phyloP scores from a whole-genome alignment of 2,797 vertebrate genomes.

The Hoplostethus mediterraneus region DNA sequence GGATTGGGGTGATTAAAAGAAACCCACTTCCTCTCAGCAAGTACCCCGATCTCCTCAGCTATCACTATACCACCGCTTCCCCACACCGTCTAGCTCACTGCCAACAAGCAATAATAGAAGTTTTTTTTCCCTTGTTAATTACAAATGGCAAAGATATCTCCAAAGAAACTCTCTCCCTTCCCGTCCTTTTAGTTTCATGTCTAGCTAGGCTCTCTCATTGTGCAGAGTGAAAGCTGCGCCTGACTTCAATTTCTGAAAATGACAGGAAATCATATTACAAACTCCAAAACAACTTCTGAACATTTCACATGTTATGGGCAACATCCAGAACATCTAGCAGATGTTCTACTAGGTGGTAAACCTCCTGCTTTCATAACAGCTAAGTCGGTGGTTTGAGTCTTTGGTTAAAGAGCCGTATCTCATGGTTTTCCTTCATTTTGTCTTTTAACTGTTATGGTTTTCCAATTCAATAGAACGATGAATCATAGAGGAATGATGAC shows the following conservation, averaged over 20 bases:
- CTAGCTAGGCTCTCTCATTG: neutral
- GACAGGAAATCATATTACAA: conserved; percentile 45
- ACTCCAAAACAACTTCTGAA: conserved; percentile 40
- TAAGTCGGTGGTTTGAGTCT: neutral
- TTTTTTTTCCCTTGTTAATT: neutral
- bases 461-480: conserved; percentile 36
- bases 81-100: neutral
- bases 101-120: neutral
- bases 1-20: conserved; percentile 18
- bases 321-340: conserved; percentile 38
- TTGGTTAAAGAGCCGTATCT: neutral
- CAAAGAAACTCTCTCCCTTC: conserved; percentile 1
- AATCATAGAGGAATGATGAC: conserved; percentile 42
- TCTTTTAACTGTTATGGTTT: conserved; percentile 35
- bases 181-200: neutral
- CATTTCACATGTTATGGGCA: conserved; percentile 45
- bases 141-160: neutral
- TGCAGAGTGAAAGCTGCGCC: conserved; percentile 22
- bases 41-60: neutral
- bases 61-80: conserved; percentile 1
- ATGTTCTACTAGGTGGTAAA: conserved; percentile 13
- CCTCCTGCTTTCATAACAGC: neutral
- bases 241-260: conserved; percentile 61
- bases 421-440: conserved; percentile 15
- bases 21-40: conserved; percentile 19